Base-by-base conservation (phyloP, 2,888 invertebrate genomes). In the Strigamia transsilvanica region DNA sequence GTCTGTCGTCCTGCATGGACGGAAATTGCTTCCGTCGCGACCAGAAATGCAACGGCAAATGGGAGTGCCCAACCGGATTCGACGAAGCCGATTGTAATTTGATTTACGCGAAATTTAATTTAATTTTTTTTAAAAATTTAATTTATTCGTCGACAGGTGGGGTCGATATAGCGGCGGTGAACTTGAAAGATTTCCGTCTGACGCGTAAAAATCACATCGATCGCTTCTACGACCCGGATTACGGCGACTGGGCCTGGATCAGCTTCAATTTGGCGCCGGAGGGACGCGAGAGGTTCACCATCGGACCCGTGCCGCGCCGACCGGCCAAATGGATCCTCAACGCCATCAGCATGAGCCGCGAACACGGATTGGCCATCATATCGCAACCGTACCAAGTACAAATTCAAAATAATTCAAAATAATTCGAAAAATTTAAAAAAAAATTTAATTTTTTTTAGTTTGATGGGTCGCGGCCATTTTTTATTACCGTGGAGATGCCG, bases 401-500 rank as follows among this genome's bases (percentile, higher is more conserved):
- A n/a, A n/a, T n/a, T n/a, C 56, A 73, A 78, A 9, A 9, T 66
- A 6, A 66, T 7, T n/a, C n/a, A n/a, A 42, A 34, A 46, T 46
- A 21, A 42, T 7, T 42, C 9, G 18, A 79, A 12, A 9, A 21
- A 21, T 18, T 79, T 32, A 13, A 32, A 13, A 27, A 21, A 34
- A 15, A 80, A 61, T 34, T 34, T 34, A 34, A 51, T 81, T 51
- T 27, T 80, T 51, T 56, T 41, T 85, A 89, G 88, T 88, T 87
- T 84, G 87, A 88, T 34, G 88, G 87, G 27, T 86, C 86, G n/a
- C 87, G 90, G 5, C 89, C 90, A 46, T 90, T 91, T 86, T 89
- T 90, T 86, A 90, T 91, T 85, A 88, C 88, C 77, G 86, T 89
- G 5, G 90, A 90, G 84, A 89, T 89, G 66, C 90, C 91, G 1